Evolutionary conservation across 37 sponge, comb jelly and placozoan genomes (phyloP), one percentile per base, ranked within the genome.

Genomic region (Amphimedon queenslandica): DNA sequence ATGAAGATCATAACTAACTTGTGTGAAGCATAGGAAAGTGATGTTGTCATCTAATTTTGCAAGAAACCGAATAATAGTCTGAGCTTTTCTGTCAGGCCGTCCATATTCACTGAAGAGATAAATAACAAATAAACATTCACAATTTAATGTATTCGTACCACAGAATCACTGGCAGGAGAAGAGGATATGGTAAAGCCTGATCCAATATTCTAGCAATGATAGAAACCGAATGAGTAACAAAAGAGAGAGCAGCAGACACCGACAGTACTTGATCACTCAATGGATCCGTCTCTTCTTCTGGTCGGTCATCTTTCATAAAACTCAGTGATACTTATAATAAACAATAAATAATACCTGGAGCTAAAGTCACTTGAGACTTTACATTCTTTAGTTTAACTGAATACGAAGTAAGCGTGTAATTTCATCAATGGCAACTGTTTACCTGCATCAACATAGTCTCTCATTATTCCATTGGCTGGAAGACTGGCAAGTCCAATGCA

Each of bases 1-100:
- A 38, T 37, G 24, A 8, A 28, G 4, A 6, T 41, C 66, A 64
- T 4, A 30, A 69, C 66, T 33, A 41, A 89, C 89, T 63, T 89
- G 89, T 28, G 84, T 55, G 76, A 89, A 83, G 32, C 89, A 89
- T 42, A 89, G 76, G 67, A 74, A 79, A 23, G 83, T 30, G 60
- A 89, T 79, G 58, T 89, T 83, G 80, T 83, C 80, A 33, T 89
- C 80, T 33, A 89, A 71, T 74, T 74, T 74, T 5, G 80, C 79
- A 33, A 83, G 67, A 41, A 74, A 64, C 53, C 75, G 42, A 31
- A 58, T 3, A 37, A 89, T 80, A 6, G 1, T 53, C 32, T 58
- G 36, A 42, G 34, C 64, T 29, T 51, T 64, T 64, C 43, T 38
- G 53, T 70, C 66, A 55, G 65, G 63, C 20, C 51, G 58, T 38